These are phyloP conservation scores for Brachylomia viminalis DNA, from an alignment of 2,888 invertebrate genomes.

Conservation along the genomic window DNA sequence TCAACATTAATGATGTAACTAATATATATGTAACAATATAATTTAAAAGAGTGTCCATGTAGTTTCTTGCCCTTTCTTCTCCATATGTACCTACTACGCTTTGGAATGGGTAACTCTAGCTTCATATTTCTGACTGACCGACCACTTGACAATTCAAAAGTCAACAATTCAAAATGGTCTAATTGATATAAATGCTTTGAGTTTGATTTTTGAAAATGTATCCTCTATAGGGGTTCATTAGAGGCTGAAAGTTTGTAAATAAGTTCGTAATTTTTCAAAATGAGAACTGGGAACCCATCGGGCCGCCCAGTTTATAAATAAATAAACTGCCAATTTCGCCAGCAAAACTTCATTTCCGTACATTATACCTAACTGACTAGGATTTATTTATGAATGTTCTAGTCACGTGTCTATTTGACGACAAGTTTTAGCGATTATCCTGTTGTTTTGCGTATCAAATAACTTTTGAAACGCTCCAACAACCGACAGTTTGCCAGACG, in stretches of 20 bases:
- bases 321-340: not conserved
- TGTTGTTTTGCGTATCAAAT: constrained; percentile 39
- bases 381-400: not conserved
- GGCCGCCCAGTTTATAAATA: not conserved
- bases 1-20: too few species aligned
- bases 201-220: not conserved
- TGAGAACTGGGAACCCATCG: not conserved
- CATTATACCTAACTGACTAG: too few species aligned
- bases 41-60: too few species aligned
- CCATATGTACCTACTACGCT: too few species aligned
- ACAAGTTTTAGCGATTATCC: constrained; percentile 15
- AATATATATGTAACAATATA: too few species aligned
- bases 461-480: constrained; percentile 19
- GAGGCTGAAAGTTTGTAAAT: not conserved
- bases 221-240: not conserved
- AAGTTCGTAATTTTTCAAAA: too few species aligned
- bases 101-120: too few species aligned
- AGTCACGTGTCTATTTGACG: constrained; percentile 11
- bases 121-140: too few species aligned
- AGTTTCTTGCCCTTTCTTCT: too few species aligned
- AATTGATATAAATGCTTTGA: too few species aligned
- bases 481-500: not conserved
- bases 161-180: too few species aligned
- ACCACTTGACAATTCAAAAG: too few species aligned
- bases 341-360: not conserved